Evolutionary conservation across 2,797 vertebrate species (phyloP).

Genomic region (Aratinga solstitialis): DNA sequence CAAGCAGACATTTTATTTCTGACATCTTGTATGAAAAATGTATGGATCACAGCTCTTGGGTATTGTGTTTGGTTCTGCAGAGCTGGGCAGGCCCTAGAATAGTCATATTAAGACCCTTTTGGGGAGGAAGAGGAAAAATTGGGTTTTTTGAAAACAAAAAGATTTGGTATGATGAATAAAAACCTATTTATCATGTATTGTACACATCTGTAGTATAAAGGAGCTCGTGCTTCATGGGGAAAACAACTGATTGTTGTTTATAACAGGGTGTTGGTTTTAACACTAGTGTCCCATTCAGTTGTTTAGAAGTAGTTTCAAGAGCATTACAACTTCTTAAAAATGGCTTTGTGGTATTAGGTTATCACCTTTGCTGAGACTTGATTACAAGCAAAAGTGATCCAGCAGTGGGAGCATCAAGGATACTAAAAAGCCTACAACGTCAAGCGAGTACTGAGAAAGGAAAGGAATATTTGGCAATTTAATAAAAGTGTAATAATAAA

Average conservation of each 20-base stretch:
- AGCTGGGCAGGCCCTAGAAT: not conserved
- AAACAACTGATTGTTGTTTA: not conserved
- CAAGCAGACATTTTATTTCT: not conserved
- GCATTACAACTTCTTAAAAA: not conserved
- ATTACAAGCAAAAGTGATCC: not conserved
- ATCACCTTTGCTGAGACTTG: not conserved
- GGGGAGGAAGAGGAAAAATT: not conserved
- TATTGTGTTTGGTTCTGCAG: not conserved
- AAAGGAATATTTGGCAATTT: not conserved
- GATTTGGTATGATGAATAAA: not conserved
- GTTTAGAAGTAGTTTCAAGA: not conserved
- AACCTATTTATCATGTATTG: not conserved
- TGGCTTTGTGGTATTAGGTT: not conserved
- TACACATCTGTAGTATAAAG: not conserved
- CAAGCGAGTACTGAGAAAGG: not conserved
- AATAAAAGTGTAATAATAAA: not conserved
- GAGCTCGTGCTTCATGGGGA: not conserved
- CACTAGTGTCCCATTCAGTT: not conserved
- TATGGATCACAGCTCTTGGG: not conserved
- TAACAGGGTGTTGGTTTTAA: not conserved
- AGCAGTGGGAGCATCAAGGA: not conserved
- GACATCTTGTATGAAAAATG: fast-evolving
- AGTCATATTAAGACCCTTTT: not conserved
- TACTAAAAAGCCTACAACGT: not conserved
- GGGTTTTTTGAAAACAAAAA: not conserved